A percentile compares a stretch with the other conserved stretches of the same genome.
phyloP scores from a whole-genome alignment of 2,797 vertebrate genomes.

The Parauchenoglanis ngamensis region DNA sequence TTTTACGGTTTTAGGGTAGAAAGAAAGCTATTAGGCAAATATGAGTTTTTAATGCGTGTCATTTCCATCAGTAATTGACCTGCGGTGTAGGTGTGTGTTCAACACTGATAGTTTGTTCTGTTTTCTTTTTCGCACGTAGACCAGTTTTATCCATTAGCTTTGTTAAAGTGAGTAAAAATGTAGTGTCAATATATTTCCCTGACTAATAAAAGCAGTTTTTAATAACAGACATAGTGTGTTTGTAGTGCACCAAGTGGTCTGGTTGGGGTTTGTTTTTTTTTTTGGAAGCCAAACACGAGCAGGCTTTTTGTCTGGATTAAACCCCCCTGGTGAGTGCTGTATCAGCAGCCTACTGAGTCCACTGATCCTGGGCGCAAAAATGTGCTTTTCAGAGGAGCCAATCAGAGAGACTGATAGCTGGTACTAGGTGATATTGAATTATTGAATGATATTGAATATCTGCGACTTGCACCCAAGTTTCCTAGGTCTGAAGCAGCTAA shows the following conservation, averaged over 20 bases:
- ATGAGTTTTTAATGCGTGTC: background rate
- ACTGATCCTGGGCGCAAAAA: constrained; percentile 1
- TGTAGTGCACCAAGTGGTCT: background rate
- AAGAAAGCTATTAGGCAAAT: background rate
- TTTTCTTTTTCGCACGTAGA: background rate
- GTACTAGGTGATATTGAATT: background rate
- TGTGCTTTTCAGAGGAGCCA: background rate
- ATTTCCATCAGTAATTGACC: background rate
- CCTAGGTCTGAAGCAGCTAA: background rate
- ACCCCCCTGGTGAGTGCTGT: background rate
- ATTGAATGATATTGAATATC: background rate
- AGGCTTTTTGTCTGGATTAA: background rate
- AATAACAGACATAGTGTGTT: background rate
- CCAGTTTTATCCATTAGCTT: background rate
- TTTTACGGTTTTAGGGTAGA: background rate
- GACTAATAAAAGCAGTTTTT: background rate
- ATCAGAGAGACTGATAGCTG: background rate
- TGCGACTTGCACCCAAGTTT: background rate
- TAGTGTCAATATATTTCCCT: background rate
- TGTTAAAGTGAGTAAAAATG: background rate
- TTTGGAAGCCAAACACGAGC: too few species aligned
- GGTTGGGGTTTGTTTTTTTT: background rate
- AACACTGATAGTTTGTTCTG: background rate
- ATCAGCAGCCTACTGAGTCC: background rate
- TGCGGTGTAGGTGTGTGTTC: background rate